Evolutionary conservation across 1,140 invertebrate genomes (phyloP).

Genomic region (Apis dorsata): DNA sequence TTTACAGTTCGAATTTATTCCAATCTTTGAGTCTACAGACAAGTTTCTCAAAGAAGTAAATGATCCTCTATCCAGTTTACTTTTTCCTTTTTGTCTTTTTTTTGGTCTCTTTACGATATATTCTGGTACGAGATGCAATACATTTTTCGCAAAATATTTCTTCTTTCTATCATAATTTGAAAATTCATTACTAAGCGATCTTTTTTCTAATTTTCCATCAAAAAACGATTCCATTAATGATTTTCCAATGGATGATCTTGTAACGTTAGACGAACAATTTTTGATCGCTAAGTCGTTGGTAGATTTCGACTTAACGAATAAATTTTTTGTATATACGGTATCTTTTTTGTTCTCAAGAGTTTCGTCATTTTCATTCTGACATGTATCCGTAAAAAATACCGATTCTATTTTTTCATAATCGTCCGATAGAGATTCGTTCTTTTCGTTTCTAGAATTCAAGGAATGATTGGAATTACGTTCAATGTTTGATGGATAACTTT

Average conservation of each 20-base stretch:
- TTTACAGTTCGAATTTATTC: neutral
- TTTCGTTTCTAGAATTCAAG: neutral
- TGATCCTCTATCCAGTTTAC: constrained; percentile 42
- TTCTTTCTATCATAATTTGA: constrained; percentile 53
- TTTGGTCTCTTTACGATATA: constrained; percentile 48
- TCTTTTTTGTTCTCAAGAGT: neutral
- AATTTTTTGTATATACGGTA: neutral
- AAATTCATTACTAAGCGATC: neutral
- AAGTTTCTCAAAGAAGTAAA: constrained; percentile 51
- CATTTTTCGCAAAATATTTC: constrained; percentile 66
- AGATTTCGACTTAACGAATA: constrained; percentile 14
- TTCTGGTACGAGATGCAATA: constrained; percentile 70
- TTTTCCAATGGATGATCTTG: neutral
- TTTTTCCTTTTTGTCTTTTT: constrained; percentile 50
- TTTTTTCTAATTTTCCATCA: neutral
- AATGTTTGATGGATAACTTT: neutral
- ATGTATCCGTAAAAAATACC: neutral
- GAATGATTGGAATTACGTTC: neutral
- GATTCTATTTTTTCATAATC: constrained; percentile 54
- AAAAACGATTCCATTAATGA: neutral
- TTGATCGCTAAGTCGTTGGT: constrained; percentile 5
- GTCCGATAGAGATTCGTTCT: constrained; percentile 3
- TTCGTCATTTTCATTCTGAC: neutral
- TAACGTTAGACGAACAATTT: neutral
- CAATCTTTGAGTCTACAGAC: constrained; percentile 17